These are phyloP conservation scores for Sesamia nonagrioides DNA, from an alignment of 1,140 invertebrate genomes.

Conservation along the genomic window DNA sequence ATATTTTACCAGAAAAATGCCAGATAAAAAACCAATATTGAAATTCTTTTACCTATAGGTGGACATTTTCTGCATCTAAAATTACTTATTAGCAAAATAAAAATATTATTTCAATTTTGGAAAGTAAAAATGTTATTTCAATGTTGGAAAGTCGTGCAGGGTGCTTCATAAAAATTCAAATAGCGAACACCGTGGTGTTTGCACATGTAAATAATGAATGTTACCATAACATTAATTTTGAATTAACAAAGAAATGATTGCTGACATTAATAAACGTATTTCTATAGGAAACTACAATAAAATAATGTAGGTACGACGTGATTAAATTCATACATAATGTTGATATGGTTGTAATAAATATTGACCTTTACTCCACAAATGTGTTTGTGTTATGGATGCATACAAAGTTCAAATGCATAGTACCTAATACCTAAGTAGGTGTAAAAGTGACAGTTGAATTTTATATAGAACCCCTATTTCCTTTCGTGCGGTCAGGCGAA, in stretches of 20 bases:
- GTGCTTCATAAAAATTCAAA: slow-evolving; percentile 41
- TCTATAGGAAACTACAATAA: neutral
- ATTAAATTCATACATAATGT: neutral
- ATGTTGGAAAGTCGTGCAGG: slow-evolving; percentile 3
- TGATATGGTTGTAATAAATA: slow-evolving; percentile 19
- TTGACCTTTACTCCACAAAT: slow-evolving; percentile 28
- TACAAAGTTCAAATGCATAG: slow-evolving; percentile 25
- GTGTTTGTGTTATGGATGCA: slow-evolving; percentile 5
- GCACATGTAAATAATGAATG: slow-evolving; percentile 15
- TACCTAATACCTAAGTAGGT: neutral
- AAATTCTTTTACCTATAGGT: slow-evolving; percentile 19
- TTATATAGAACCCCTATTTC: slow-evolving; percentile 78
- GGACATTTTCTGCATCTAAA: neutral
- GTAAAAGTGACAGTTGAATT: slow-evolving; percentile 69
- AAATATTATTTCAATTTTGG: neutral
- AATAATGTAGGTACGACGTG: neutral
- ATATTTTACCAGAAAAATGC: slow-evolving; percentile 35
- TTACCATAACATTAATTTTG: slow-evolving; percentile 15
- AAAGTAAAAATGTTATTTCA: slow-evolving; percentile 20
- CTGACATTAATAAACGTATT: neutral
- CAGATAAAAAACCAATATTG: slow-evolving; percentile 19
- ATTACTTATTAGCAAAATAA: slow-evolving; percentile 28
- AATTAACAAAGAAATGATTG: slow-evolving; percentile 13
- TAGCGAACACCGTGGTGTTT: slow-evolving; percentile 20
- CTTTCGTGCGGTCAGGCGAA: slow-evolving; percentile 71